Evolutionary conservation across 1,140 invertebrate species (phyloP).

Genomic region (Brachionus manjavacas): DNA sequence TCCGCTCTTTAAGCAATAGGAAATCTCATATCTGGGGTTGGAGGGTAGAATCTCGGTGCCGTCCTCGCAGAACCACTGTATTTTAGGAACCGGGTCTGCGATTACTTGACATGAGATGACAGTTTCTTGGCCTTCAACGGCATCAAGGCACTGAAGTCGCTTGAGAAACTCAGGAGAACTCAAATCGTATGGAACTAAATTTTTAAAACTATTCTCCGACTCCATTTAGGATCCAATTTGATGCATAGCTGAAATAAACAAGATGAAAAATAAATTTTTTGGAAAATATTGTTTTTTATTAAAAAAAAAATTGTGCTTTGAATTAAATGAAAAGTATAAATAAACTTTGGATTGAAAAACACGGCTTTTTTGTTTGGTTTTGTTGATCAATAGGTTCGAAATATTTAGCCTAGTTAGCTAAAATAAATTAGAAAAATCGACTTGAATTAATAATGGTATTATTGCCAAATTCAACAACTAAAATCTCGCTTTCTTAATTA

Average conservation of each 20-base stretch:
- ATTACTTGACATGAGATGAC: background rate
- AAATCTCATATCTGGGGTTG: background rate
- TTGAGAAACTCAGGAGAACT: background rate
- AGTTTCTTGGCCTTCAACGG: background rate
- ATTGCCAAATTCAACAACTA: background rate
- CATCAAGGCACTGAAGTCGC: constrained; percentile 13
- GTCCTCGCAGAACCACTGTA: constrained; percentile 28
- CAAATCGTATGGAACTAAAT: background rate
- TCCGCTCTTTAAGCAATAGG: background rate
- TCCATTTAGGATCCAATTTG: background rate
- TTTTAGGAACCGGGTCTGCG: constrained; percentile 3
- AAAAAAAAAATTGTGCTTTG: background rate
- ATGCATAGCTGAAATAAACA: background rate
- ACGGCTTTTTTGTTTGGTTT: background rate
- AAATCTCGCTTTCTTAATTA: background rate
- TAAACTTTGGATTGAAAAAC: background rate
- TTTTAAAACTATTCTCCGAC: background rate
- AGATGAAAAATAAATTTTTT: background rate
- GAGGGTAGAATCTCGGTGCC: background rate
- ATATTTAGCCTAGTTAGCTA: background rate
- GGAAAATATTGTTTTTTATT: background rate
- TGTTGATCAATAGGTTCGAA: background rate
- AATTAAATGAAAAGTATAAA: background rate
- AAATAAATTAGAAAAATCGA: background rate
- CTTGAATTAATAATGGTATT: background rate